Conservation (phyloP, 2,113 vertebrate genomes). For the Myxocyprinus asiaticus region DNA sequence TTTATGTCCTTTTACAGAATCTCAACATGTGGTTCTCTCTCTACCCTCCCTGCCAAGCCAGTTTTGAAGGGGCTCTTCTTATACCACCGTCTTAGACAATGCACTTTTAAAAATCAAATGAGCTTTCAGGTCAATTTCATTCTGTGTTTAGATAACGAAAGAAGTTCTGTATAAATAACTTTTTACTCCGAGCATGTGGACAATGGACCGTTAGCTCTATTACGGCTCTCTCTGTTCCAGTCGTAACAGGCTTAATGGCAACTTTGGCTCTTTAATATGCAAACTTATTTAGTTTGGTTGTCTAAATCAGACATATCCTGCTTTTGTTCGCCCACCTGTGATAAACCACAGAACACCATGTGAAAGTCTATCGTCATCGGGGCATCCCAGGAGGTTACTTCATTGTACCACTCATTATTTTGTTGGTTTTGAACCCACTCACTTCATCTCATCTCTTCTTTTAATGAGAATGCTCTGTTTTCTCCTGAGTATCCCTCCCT, state of each 20-base stretch:
- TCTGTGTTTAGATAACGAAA: constrained; percentile 19
- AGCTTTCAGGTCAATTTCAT: constrained; percentile 35
- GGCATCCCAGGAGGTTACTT: constrained; percentile 42
- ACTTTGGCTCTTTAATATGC: constrained; percentile 15
- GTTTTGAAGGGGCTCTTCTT: constrained; percentile 1
- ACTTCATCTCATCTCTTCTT: constrained; percentile 21
- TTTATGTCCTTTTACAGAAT: constrained; percentile 20
- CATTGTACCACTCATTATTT: constrained; percentile 39
- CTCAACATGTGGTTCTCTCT: constrained; percentile 18
- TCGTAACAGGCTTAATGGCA: constrained; percentile 32
- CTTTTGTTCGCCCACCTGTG: constrained; percentile 26
- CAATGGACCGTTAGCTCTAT: constrained; percentile 29
- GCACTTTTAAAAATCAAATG: constrained; percentile 17
- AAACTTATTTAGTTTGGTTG: constrained; percentile 11
- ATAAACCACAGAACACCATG: constrained; percentile 18
- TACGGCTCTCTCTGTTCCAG: constrained; percentile 24
- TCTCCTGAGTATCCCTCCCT: constrained; percentile 22
- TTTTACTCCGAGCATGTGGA: constrained; percentile 35
- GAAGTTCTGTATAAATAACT: constrained; percentile 23
- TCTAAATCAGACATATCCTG: constrained; percentile 19
- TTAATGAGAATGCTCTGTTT: constrained; percentile 42
- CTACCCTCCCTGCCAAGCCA: constrained; percentile 19
- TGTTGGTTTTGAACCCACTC: constrained; percentile 33
- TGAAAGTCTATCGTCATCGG: constrained; percentile 22
- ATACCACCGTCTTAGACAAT: not conserved